These are phyloP conservation scores for Bolinopsis microptera DNA, from an alignment of 37 sponge, comb jelly and placozoan species.

Conservation along the genomic window DNA sequence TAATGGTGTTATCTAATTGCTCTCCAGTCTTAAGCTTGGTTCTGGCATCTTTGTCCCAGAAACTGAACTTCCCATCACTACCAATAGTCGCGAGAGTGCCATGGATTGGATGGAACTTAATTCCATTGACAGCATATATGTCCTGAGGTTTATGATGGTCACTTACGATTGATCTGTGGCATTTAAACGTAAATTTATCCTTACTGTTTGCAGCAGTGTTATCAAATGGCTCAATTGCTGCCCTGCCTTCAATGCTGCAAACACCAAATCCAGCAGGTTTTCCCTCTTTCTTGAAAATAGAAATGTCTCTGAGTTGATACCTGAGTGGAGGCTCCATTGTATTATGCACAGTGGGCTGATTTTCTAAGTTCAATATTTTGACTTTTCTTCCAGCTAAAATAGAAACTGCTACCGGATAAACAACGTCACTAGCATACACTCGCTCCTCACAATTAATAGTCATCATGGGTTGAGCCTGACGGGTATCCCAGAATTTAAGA, in stretches of 20 bases:
- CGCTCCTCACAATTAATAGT: conserved; percentile 83
- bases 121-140: conserved; percentile 91
- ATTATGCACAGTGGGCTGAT: conserved; percentile 66
- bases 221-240: conserved; percentile 78
- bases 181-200: conserved; percentile 98
- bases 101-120: conserved; percentile 89
- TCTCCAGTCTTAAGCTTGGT: conserved; percentile 92
- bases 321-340: conserved; percentile 88
- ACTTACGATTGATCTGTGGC: conserved; percentile 76
- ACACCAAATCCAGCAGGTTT: conserved; percentile 92
- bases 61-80: conserved; percentile 90
- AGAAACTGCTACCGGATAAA: conserved; percentile 34
- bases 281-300: conserved; percentile 82
- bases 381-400: conserved; percentile 55
- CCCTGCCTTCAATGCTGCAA: conserved; percentile 94
- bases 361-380: conserved; percentile 1
- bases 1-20: conserved; percentile 83
- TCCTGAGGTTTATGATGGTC: conserved; percentile 81
- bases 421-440: conserved; percentile 89
- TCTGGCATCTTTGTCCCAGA: conserved; percentile 97
- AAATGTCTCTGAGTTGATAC: conserved; percentile 84
- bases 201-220: conserved; percentile 67
- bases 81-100: conserved; percentile 90
- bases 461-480: conserved; percentile 76
- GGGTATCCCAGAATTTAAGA: conserved; percentile 93